Base-by-base conservation (phyloP, 1,140 invertebrate genomes). In the Drusus annulatus region DNA sequence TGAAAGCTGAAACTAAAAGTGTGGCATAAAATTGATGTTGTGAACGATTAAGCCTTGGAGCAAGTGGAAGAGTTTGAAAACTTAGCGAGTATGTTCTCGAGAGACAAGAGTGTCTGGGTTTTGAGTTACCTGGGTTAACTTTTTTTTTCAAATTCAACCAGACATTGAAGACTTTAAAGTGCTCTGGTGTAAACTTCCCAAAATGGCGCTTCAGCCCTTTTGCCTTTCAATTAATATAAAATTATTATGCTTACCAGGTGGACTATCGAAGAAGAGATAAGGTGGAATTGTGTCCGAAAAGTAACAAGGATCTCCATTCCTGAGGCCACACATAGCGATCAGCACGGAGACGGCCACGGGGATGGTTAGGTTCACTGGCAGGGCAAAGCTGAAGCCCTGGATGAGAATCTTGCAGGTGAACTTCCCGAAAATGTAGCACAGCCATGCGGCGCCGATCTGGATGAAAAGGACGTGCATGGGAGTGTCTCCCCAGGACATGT, bases 351-450 rank as follows among this genome's bases (percentile, higher is more conserved):
- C 94, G 0, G 95, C 93, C 0, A 98, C 92, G 0, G 97, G 98
- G 82, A 98, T 96, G 0, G 96, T 95, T 73, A 99, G 91, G 87
- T 95, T 98, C 0, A 99, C 94, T 0, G 98, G 98, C 82, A 99
- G 97, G 0, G 97, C 96, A 86, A 98, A 99, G 86, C 97, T 98
- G 90, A 98, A 98, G 31, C 96, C 96, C 89, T 99, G 98, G 78
- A 98, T 98, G 80, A 98, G 92, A 84, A 99, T 98, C 90, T 98
- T 98, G 90, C 97, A 98, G 17, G 97, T 96, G 85, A 98, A 98
- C 90, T 98, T 98, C 81, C 95, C 96, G 84, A 98, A 97, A 83
- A 98, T 94, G 85, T 98, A 98, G 84, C 95, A 96, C 31, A 97
- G 90, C 86, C 97, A 97, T 5, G 96, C 93, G 5, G 95, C 93